Base-by-base conservation (phyloP, 1,140 invertebrate species). In the Musca vetustissima region DNA sequence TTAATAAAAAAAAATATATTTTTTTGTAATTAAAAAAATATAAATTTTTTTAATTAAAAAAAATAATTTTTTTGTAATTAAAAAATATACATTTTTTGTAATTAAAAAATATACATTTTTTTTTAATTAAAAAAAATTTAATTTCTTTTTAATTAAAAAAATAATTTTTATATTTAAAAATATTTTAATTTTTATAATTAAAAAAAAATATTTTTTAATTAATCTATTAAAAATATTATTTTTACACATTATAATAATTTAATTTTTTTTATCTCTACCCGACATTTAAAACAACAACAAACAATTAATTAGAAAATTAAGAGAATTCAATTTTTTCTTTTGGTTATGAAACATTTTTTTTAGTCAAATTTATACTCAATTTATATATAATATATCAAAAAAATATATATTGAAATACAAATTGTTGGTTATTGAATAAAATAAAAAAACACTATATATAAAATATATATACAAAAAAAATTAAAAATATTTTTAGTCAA, bases 401-500 rank as follows among this genome's bases (percentile, higher is more conserved):
- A 19, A 36, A 32, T 53, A 53, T 32, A 59, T 32, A n/a, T n/a
- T n/a, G n/a, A n/a, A n/a, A n/a, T n/a, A n/a, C 36, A 19, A 57
- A 36, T 61, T 61, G 57, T 61, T 61, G 57, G 36, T 61, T 61
- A 61, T 43, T 19, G 36, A n/a, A 25, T 59, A 59, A 59, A 59
- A n/a, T 32, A 32, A 32, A 32, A 64, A 47, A 32, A 47, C 25
- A 52, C 17, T 52, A 52, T 52, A 19, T 52, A 52, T 52, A 13
- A 19, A 19, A n/a, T 24, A 55, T 55, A 61, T 61, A 61, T 50
- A 32, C 50, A 67, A 32, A 55, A 68, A 1, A 64, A 28, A 4
- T 25, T 49, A 43, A 66, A 22, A 70, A 67, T 67, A 67, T 25
- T 64, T 67, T 50, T 49, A 70, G 43, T 49, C 50, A 65, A 66